Percentiles rank a stretch among this genome's conserved stretches.
These are phyloP conservation scores for Ophiothrix spiculata DNA, from an alignment of 35 echinoderm and acorn worm species.

Conservation along the genomic window DNA sequence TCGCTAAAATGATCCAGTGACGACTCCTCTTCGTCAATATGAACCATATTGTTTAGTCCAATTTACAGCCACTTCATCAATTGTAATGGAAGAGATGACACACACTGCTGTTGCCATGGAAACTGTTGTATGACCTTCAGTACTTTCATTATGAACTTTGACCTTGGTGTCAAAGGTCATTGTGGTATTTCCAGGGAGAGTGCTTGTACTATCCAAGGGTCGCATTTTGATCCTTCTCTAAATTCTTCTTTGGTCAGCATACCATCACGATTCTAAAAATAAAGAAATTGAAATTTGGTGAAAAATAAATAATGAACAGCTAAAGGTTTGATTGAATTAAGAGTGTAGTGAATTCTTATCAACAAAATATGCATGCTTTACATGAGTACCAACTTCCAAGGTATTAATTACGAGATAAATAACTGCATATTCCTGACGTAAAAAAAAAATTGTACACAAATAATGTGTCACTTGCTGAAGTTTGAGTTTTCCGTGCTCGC, in stretches of 20 bases:
- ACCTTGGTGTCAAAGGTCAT: background rate
- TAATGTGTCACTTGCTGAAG: no score
- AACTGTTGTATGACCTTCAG: background rate
- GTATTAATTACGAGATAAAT: no score
- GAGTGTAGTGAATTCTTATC: no score
- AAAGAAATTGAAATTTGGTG: background rate
- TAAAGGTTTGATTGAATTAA: background rate
- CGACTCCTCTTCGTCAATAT: background rate
- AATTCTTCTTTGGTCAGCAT: constrained; percentile 94
- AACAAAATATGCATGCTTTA: no score
- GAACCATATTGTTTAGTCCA: background rate
- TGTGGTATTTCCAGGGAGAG: constrained; percentile 51
- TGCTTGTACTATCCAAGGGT: constrained; percentile 88
- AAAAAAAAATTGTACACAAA: no score
- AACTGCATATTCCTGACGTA: no score
- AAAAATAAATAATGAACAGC: background rate
- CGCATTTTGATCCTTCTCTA: constrained; percentile 86
- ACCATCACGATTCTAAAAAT: constrained; percentile 57
- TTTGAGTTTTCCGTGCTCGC: no score
- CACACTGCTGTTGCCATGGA: background rate
- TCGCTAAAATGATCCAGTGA: background rate
- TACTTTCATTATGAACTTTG: background rate
- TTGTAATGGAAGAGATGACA: background rate
- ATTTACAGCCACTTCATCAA: background rate
- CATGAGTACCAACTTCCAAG: no score